A percentile compares a stretch with the other conserved stretches of the same genome.
phyloP scores from a whole-genome alignment of 2,888 invertebrate species.

The Pardosa pseudoannulata region DNA sequence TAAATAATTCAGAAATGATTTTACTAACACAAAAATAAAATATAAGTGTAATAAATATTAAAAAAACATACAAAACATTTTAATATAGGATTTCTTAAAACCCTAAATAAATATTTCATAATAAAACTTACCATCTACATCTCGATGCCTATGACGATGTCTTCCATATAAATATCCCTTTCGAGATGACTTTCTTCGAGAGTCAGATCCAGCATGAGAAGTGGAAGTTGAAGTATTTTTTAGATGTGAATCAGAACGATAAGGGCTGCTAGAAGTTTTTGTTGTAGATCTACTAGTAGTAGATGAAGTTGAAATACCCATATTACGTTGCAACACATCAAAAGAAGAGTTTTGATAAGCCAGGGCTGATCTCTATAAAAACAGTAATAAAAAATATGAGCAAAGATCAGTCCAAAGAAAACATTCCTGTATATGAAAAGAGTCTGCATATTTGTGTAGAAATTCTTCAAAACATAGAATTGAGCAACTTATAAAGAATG shows the following conservation, averaged over 20 bases:
- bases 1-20: too few relatives aligned
- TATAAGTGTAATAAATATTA: too few relatives aligned
- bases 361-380: slow-evolving; percentile 85
- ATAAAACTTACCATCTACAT: slow-evolving; percentile 55
- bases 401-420: too few relatives aligned
- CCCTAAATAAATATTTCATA: too few relatives aligned
- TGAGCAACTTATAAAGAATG: too few relatives aligned
- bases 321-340: slow-evolving; percentile 79
- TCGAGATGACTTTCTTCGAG: slow-evolving; percentile 39
- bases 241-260: slow-evolving; percentile 80
- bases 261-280: slow-evolving; percentile 95
- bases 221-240: slow-evolving; percentile 77
- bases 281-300: slow-evolving; percentile 93
- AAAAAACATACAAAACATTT: too few relatives aligned
- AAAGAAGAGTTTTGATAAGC: slow-evolving; percentile 84
- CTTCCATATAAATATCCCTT: slow-evolving; percentile 61
- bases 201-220: slow-evolving; percentile 64
- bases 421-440: too few relatives aligned
- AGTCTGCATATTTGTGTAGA: too few relatives aligned
- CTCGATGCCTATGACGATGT: slow-evolving; percentile 49
- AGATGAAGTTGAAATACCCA: slow-evolving; percentile 95
- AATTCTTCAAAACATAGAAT: too few relatives aligned
- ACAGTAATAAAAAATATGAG: too few relatives aligned
- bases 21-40: too few relatives aligned
- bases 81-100: too few relatives aligned